These are phyloP conservation scores for Zaprionus gabonicus DNA, from an alignment of 1,140 invertebrate species.

Conservation along the genomic window DNA sequence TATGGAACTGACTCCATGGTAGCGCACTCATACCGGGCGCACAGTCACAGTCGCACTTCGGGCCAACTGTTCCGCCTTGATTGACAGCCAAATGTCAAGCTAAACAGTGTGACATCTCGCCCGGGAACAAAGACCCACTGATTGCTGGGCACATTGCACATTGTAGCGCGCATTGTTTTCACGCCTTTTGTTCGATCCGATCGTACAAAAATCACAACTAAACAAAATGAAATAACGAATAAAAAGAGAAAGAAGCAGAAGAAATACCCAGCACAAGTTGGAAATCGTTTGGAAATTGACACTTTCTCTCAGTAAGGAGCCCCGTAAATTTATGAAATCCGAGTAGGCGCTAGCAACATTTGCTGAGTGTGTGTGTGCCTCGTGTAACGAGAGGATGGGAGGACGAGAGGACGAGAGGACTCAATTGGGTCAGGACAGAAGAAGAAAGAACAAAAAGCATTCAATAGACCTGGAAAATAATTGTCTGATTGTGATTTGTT, in stretches of 20 bases:
- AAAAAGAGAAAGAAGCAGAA: constrained; percentile 12
- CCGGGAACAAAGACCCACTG: constrained; percentile 66
- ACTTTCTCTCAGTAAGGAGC: constrained; percentile 54
- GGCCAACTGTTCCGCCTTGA: constrained; percentile 48
- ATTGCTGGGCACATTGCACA: constrained; percentile 75
- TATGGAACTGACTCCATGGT: constrained; percentile 39
- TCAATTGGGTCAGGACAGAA: constrained; percentile 39
- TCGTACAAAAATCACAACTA: background rate
- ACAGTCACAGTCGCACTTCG: constrained; percentile 68
- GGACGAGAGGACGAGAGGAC: constrained; percentile 3
- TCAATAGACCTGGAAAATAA: constrained; percentile 45
- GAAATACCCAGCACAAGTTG: constrained; percentile 65
- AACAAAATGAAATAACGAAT: constrained; percentile 19
- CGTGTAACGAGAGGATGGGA: constrained; percentile 7
- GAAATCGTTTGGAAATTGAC: constrained; percentile 77
- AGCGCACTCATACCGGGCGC: constrained; percentile 65
- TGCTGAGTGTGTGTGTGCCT: too few species aligned
- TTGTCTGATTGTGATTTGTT: constrained; percentile 58
- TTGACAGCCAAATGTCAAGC: constrained; percentile 81
- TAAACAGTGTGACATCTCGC: constrained; percentile 76
- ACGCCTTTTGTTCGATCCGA: constrained; percentile 66
- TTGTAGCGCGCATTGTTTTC: constrained; percentile 75
- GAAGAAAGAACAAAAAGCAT: constrained; percentile 20
- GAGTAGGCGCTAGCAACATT: constrained; percentile 39
- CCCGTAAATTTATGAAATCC: constrained; percentile 48